phyloP scores from a whole-genome alignment of 2,113 vertebrate genomes.

The Anseranas semipalmata region DNA sequence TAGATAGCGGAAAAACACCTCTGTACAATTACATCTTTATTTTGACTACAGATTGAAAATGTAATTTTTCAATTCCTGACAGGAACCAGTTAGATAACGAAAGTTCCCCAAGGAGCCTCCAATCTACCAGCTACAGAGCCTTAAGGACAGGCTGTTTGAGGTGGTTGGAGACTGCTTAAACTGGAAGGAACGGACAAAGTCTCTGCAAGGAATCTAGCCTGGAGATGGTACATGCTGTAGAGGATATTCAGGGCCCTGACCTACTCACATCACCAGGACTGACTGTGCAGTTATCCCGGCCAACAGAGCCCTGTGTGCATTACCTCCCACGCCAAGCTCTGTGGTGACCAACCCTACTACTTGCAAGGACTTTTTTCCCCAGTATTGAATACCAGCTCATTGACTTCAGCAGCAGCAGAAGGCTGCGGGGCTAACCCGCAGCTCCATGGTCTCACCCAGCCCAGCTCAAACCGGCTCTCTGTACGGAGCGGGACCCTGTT shows the following conservation, averaged over 20 bases:
- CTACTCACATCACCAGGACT: accelerated
- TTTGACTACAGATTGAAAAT: accelerated
- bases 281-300: background rate
- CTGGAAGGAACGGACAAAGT: accelerated
- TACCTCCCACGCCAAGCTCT: accelerated
- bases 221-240: accelerated
- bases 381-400: no score
- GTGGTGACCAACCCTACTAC: background rate
- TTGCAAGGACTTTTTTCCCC: background rate
- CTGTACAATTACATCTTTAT: background rate
- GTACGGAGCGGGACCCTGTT: no score
- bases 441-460: no score
- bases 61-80: accelerated
- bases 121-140: accelerated
- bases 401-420: no score
- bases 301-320: accelerated
- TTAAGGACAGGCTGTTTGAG: accelerated
- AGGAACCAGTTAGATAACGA: accelerated
- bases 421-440: no score
- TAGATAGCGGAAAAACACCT: background rate
- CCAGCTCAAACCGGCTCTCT: no score
- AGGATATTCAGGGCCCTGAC: accelerated
- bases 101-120: accelerated
- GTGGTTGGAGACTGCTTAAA: accelerated
- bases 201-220: accelerated